Conservation (phyloP, 2,888 invertebrate species). For the Scaeva pyrastri region DNA sequence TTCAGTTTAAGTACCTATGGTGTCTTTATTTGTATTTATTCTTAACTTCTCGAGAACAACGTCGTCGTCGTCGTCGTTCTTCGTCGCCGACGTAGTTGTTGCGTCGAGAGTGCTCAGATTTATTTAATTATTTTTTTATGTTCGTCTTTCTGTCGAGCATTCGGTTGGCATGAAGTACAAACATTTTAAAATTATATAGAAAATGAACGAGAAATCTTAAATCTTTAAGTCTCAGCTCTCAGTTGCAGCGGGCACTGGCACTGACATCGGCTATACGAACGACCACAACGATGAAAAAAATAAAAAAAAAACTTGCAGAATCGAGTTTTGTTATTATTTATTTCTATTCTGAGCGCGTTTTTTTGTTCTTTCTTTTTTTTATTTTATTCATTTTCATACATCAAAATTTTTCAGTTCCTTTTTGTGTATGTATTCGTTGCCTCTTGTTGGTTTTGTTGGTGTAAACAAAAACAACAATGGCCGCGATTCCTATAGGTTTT, state of each 20-base stretch:
- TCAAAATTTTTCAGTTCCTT: slow-evolving; percentile 47
- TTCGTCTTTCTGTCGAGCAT: slow-evolving; percentile 26
- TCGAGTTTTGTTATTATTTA: slow-evolving; percentile 74
- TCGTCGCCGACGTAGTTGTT: too few relatives aligned
- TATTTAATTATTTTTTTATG: slow-evolving; percentile 60
- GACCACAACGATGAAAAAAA: background rate
- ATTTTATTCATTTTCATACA: slow-evolving; percentile 39
- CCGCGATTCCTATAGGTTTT: slow-evolving; percentile 40
- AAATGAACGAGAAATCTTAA: slow-evolving; percentile 45
- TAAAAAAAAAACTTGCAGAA: slow-evolving; percentile 62
- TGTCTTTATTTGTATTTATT: slow-evolving; percentile 43
- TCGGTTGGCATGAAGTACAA: slow-evolving; percentile 47
- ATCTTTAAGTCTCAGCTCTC: slow-evolving; percentile 21
- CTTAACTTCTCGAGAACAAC: background rate
- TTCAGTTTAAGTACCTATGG: background rate
- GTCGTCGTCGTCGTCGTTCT: background rate
- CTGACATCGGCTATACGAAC: background rate
- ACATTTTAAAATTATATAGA: slow-evolving; percentile 20
- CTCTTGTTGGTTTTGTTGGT: slow-evolving; percentile 69
- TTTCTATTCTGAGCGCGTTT: slow-evolving; percentile 69
- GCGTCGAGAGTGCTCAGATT: slow-evolving; percentile 27
- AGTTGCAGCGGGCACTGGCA: background rate
- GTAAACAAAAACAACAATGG: slow-evolving; percentile 72
- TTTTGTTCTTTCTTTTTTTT: slow-evolving; percentile 45
- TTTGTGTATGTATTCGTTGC: slow-evolving; percentile 48